A percentile compares a stretch with the other conserved stretches of the same genome.
These are phyloP conservation scores for Ispidina lecontei DNA, from an alignment of 2,797 vertebrate species.

Conservation along the genomic window DNA sequence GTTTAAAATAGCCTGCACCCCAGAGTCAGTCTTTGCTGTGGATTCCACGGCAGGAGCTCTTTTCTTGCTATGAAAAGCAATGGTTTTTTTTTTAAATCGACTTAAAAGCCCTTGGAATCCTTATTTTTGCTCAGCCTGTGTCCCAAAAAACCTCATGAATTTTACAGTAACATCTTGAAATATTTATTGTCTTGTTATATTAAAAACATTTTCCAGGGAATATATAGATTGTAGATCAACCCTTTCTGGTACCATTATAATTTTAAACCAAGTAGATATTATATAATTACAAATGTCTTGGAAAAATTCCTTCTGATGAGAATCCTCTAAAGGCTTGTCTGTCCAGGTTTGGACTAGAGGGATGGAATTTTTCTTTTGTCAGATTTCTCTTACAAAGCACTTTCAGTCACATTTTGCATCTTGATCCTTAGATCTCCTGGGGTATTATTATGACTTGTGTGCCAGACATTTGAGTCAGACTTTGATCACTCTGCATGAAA, in stretches of 20 bases:
- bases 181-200: not conserved
- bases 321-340: not conserved
- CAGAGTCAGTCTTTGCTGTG: not conserved
- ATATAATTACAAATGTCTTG: not conserved
- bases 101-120: not conserved
- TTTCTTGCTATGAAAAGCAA: not conserved
- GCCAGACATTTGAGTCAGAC: conserved; percentile 27
- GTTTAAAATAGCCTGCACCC: not conserved
- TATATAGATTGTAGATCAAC: not conserved
- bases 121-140: not conserved
- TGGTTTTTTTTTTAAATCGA: not conserved
- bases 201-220: not conserved
- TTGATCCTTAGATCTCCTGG: conserved; percentile 30
- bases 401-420: conserved; percentile 14
- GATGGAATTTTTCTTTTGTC: not conserved
- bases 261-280: conserved; percentile 45
- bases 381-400: not conserved
- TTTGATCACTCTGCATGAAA: conserved; percentile 44
- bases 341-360: not conserved
- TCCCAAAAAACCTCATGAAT: not conserved
- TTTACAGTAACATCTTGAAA: not conserved
- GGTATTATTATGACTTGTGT: conserved; percentile 16
- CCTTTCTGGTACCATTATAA: conserved; percentile 8
- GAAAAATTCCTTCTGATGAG: not conserved
- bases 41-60: not conserved